phyloP scores from a whole-genome alignment of 2,888 invertebrate genomes.

The Galeopsomyia nigrocyanea region DNA sequence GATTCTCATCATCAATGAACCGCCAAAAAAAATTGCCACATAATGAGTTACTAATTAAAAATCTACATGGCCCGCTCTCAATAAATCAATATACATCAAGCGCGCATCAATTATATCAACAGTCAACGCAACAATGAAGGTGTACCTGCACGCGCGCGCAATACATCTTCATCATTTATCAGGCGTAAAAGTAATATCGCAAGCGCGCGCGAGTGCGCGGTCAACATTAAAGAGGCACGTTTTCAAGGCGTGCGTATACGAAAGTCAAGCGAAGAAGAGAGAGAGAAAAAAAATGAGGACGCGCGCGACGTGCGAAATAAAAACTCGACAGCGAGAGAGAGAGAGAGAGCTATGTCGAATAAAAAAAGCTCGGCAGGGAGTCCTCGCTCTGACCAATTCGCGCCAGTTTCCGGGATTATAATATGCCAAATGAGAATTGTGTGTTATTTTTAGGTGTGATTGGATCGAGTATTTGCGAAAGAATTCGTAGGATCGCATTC shows the following conservation, averaged over 20 bases:
- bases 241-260: constrained; percentile 18
- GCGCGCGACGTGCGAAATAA: constrained; percentile 1
- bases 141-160: constrained; percentile 1
- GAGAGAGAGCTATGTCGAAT: background rate
- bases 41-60: too few species aligned
- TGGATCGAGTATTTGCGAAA: too few species aligned
- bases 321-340: background rate
- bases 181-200: background rate
- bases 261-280: constrained; percentile 11
- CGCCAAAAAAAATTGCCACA: too few species aligned
- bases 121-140: constrained; percentile 20
- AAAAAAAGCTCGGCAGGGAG: background rate
- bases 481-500: too few species aligned
- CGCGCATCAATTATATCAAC: constrained; percentile 32
- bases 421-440: too few species aligned
- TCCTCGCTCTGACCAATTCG: too few species aligned
- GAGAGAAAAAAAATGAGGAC: constrained; percentile 17
- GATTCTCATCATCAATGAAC: too few species aligned
- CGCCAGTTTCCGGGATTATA: too few species aligned
- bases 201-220: background rate
- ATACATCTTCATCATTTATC: constrained; percentile 44
- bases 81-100: constrained; percentile 29
- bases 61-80: background rate
- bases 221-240: too few species aligned
- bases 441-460: too few species aligned